Conservation (phyloP, 2,113 vertebrate genomes). For the Xyrauchen texanus region DNA sequence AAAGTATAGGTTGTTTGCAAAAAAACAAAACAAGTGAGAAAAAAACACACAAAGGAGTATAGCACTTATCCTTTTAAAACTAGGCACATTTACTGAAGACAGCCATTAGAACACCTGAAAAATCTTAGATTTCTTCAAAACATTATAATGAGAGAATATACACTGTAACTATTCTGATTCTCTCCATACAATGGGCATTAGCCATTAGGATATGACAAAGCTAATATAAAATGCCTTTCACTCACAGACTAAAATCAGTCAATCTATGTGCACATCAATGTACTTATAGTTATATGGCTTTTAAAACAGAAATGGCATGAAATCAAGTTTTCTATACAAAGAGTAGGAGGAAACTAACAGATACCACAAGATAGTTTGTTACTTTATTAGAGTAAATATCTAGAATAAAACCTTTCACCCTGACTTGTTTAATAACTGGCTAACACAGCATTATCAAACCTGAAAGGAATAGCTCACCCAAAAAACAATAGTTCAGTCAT, state of each 20-base stretch:
- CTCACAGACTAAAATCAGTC: neutral
- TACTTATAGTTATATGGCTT: neutral
- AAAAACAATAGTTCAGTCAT: too few species aligned
- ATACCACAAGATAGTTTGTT: neutral
- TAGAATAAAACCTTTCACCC: neutral
- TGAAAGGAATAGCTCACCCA: too few species aligned
- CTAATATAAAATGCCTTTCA: neutral
- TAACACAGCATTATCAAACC: too few species aligned
- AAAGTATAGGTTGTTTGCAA: slow-evolving; percentile 67
- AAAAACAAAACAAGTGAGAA: slow-evolving; percentile 56
- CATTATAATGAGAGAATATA: too few species aligned
- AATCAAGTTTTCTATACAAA: neutral
- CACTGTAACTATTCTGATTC: slow-evolving; percentile 14
- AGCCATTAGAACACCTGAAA: slow-evolving; percentile 68
- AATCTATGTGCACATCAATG: slow-evolving; percentile 7
- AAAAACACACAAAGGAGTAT: slow-evolving; percentile 38
- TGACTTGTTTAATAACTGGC: too few species aligned
- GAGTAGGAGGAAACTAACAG: neutral
- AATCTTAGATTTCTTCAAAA: slow-evolving; percentile 58
- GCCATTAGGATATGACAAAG: neutral
- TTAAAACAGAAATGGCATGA: neutral
- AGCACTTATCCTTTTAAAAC: slow-evolving; percentile 60
- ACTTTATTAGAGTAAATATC: neutral
- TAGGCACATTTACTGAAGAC: slow-evolving; percentile 77
- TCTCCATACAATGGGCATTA: neutral